Evolutionary conservation across 2,797 vertebrate species (phyloP), one percentile per base, ranked within the genome.

Genomic region (Geotrypetes seraphini): DNA sequence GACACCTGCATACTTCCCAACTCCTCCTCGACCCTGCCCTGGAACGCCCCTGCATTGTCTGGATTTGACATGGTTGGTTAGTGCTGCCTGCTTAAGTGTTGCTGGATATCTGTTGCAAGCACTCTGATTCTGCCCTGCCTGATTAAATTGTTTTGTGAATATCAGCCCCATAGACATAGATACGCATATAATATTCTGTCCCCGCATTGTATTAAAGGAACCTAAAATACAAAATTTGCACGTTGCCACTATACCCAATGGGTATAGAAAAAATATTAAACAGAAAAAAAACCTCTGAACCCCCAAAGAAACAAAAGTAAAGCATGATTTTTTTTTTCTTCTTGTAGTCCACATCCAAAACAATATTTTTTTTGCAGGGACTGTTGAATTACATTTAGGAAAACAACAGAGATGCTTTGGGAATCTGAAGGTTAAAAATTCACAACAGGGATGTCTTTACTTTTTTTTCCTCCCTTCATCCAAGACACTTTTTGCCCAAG

Each of bases 401-500:
- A 64, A 53, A 71, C 45, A 63, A 71, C 75, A 72, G 58, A 57
- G 47, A 58, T 0, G 39, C 65, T 60, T 70, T 60, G 60, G 73
- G 63, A n/a, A 70, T 72, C 66, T 57, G 40, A 50, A 68, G 60
- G 63, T 63, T 35, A 48, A 60, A 71, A 73, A 77, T 70, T 67
- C 64, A 63, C 54, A n/a, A 67, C 51, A 56, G 54, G 54, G 40
- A 40, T 39, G 58, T 63, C 69, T 71, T 57, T 63, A 45, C 58
- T 63, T 72, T 57, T 70, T 52, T 47, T 57, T 33, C 40, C 44
- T 25, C 53, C 66, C 69, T 69, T 73, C 66, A 68, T 60, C 68
- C 67, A 57, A 72, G 66, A 67, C 80, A 67, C 69, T 62, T 73
- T 69, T 66, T 57, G 56, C 71, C 48, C 28, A 61, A 69, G 64